Percentiles rank a stretch among this genome's conserved stretches.
These are phyloP conservation scores for Chitala chitala DNA, from an alignment of 2,113 vertebrate species.

Conservation along the genomic window DNA sequence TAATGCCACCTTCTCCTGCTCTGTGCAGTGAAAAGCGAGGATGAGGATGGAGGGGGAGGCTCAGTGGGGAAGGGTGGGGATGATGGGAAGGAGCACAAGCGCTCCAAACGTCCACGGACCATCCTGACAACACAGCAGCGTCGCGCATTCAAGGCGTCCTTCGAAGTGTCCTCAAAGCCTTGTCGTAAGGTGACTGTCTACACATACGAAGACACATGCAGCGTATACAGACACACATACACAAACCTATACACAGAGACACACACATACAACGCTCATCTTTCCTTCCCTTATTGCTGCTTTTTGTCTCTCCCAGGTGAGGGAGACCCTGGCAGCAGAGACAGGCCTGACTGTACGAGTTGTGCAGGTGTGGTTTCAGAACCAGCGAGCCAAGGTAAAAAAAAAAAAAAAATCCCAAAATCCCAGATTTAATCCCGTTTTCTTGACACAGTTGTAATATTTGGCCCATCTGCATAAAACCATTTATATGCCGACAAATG, in stretches of 20 bases:
- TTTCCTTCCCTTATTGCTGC: background rate
- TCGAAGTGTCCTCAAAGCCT: conserved; percentile 87
- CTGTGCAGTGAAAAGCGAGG: conserved; percentile 78
- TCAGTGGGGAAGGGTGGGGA: conserved; percentile 69
- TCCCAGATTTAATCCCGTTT: no score
- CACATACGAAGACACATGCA: background rate
- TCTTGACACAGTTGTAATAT: no score
- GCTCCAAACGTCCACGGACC: conserved; percentile 81
- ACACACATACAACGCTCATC: background rate
- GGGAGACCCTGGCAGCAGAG: conserved; percentile 83
- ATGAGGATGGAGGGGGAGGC: conserved; percentile 71
- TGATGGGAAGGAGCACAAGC: conserved; percentile 77
- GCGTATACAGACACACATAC: background rate
- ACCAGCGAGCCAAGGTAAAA: conserved; percentile 83
- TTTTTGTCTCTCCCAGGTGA: conserved; percentile 58
- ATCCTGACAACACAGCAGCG: conserved; percentile 86
- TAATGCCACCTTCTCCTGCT: conserved; percentile 21
- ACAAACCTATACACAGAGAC: background rate
- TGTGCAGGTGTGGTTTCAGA: conserved; percentile 89
- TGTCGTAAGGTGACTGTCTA: conserved; percentile 72
- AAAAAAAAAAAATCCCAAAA: no score
- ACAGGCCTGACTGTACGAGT: conserved; percentile 81
- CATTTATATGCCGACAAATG: no score
- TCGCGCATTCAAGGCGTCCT: conserved; percentile 83
- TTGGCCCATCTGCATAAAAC: no score